Base-by-base conservation (phyloP, 2,797 vertebrate genomes). In the Chiloscyllium punctatum region DNA sequence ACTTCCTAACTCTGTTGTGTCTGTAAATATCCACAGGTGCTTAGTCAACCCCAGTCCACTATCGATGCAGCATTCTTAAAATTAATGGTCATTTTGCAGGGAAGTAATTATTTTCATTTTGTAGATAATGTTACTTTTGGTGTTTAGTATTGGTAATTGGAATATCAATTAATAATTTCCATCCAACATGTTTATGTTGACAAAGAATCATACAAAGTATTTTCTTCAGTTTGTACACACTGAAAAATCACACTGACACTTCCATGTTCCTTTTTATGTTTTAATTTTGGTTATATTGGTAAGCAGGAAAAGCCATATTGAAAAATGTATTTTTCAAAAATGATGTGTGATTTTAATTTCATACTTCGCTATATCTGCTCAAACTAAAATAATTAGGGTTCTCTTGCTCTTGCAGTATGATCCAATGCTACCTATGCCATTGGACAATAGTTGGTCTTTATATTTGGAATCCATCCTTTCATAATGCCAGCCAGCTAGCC, bases 1-100 rank as follows among this genome's bases (percentile, higher is more conserved):
- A 98, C 98, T 99, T 99, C 99, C 99, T 99, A 98, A 98, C 99
- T 98, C 98, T 99, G 98, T 99, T 99, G 98, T 99, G 98, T 99
- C 98, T 99, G 97, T 97, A 62, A 62, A 62, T 62, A 90, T n/a
- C 51, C 57, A 90, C 87, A 53, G 57, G 53, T 18, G 87, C 15
- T 90, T 62, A 62, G 87, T 90, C 87, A 62, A 90, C 53, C 30
- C 13, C 18, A 33, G 87, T 33, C 18, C 53, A 90, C 33, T 7
- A 90, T 90, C 53, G 57, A 33, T 4, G 16, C 23, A 90, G 87
- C 11, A 18, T 90, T 62, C 62, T n/a, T 57, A 53, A 13, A 53
- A 90, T 62, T 90, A 62, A 62, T 62, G 62, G 62, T 33, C 87
- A 90, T 25, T 84, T 84, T 84, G 16, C 79, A 42, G 37, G 18